phyloP scores from a whole-genome alignment of 1,140 invertebrate genomes.

The Leptopilina clavipes region DNA sequence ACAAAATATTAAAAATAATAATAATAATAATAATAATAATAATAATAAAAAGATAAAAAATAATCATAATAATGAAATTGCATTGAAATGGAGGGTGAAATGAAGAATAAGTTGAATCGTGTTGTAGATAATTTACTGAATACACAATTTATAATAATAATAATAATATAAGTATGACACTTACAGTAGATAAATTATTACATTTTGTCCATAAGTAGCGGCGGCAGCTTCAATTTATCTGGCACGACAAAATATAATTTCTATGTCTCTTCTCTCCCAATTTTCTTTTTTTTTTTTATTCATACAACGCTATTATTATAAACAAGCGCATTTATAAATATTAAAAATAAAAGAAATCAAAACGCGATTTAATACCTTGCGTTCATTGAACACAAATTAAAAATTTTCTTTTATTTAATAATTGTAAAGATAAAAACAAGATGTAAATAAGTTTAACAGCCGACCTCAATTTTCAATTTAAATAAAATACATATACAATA shows the following conservation, averaged over 20 bases:
- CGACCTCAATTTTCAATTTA: no score
- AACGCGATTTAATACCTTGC: not conserved
- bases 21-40: no score
- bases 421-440: not conserved
- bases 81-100: not conserved
- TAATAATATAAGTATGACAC: constrained; percentile 53
- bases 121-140: constrained; percentile 67
- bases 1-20: no score
- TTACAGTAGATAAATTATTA: constrained; percentile 50
- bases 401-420: not conserved
- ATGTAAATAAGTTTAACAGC: not conserved
- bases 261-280: constrained; percentile 41
- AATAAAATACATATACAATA: no score
- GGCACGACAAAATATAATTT: constrained; percentile 65
- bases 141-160: constrained; percentile 55
- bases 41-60: no score
- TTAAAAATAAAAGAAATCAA: not conserved
- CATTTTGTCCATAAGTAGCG: constrained; percentile 58
- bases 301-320: constrained; percentile 18
- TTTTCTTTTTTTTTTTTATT: not conserved
- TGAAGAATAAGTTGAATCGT: constrained; percentile 27
- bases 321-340: constrained; percentile 14
- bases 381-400: constrained; percentile 4
- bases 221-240: constrained; percentile 64
- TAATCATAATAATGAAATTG: not conserved